Percentiles rank a stretch among this genome's conserved stretches.
Evolutionary conservation across 2,797 vertebrate genomes (phyloP).

Genomic region (Alosa sapidissima): DNA sequence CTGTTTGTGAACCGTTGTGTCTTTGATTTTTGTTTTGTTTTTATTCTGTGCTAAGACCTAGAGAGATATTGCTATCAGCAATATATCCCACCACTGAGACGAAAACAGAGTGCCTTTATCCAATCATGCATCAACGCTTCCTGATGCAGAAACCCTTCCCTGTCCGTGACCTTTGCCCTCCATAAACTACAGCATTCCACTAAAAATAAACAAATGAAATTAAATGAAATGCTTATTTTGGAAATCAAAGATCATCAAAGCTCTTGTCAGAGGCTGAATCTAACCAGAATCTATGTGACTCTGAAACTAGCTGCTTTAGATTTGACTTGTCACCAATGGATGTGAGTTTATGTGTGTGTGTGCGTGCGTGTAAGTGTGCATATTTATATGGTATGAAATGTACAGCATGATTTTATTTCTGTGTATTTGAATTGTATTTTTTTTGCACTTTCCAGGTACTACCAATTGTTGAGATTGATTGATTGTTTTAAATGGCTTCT

Average conservation of each 20-base stretch:
- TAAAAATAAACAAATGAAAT: not conserved
- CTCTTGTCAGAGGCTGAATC: slow-evolving; percentile 51
- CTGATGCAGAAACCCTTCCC: slow-evolving; percentile 10
- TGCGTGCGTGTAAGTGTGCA: slow-evolving; percentile 86
- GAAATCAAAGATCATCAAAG: slow-evolving; percentile 52
- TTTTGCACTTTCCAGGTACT: slow-evolving; percentile 96
- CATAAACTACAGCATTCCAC: slow-evolving; percentile 62
- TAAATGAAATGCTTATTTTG: slow-evolving; percentile 41
- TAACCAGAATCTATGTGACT: slow-evolving; percentile 62
- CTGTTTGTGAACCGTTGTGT: slow-evolving; percentile 40
- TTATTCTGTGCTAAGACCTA: slow-evolving; percentile 24
- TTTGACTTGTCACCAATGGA: slow-evolving; percentile 68
- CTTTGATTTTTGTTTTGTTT: slow-evolving; percentile 30
- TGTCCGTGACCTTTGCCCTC: slow-evolving; percentile 34
- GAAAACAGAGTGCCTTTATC: slow-evolving; percentile 74
- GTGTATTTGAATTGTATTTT: slow-evolving; percentile 74
- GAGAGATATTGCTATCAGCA: not conserved
- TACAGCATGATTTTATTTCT: slow-evolving; percentile 92
- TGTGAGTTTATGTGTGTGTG: slow-evolving; percentile 61
- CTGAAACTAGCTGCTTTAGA: slow-evolving; percentile 58
- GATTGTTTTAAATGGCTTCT: slow-evolving; percentile 84
- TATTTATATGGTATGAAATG: slow-evolving; percentile 85
- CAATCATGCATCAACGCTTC: slow-evolving; percentile 35
- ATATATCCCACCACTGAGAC: slow-evolving; percentile 45
- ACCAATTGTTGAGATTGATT: slow-evolving; percentile 77